Evolutionary conservation across 2,113 vertebrate species (phyloP).

Genomic region (Nyctereutes procyonoides): DNA sequence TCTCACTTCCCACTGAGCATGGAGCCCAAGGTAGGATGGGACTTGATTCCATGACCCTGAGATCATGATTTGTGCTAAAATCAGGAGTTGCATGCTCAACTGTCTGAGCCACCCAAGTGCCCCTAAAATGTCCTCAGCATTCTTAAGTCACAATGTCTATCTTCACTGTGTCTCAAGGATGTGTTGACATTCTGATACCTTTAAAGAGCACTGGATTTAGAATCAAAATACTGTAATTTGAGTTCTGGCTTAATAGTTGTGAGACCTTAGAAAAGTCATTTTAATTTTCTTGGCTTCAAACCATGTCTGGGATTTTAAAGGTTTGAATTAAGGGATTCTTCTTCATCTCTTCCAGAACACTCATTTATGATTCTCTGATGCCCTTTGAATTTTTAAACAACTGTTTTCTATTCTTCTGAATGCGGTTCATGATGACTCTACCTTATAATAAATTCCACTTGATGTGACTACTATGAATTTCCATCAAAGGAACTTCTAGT

Average conservation of each 20-base stretch:
- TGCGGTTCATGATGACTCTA: not conserved
- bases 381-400: not conserved
- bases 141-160: not conserved
- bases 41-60: not conserved
- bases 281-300: conserved; percentile 6
- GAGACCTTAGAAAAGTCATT: not conserved
- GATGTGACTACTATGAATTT: not conserved
- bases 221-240: not conserved
- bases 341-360: not conserved
- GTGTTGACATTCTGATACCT: not conserved
- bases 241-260: not conserved
- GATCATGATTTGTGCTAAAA: not conserved
- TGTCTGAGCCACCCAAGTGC: not conserved
- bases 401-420: not conserved
- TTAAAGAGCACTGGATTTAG: not conserved
- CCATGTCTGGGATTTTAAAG: not conserved
- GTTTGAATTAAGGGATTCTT: not conserved
- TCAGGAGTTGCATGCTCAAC: not conserved
- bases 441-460: not conserved
- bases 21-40: not conserved
- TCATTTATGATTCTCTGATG: not conserved
- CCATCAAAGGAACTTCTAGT: not conserved
- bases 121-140: not conserved
- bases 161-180: not conserved
- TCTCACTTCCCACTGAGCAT: not conserved